Percentiles rank a stretch among this genome's conserved stretches.
Evolutionary conservation across 2,888 invertebrate species (phyloP).

Genomic region (Cylloceria caligata): DNA sequence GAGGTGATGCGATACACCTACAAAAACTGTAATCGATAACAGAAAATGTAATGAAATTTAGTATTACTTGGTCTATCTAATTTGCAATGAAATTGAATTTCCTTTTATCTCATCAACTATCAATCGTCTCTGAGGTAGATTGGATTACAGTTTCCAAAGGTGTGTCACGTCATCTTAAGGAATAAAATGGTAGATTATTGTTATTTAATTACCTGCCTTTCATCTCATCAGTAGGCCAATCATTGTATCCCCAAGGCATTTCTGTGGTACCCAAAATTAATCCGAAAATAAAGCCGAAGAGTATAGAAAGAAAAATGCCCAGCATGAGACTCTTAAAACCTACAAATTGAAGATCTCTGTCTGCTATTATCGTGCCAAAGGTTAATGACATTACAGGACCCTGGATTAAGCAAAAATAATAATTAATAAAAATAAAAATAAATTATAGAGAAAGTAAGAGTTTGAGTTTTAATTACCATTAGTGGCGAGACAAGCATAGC

Average conservation of each 20-base stretch:
- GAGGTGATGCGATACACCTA: no score
- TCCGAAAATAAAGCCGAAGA: constrained; percentile 93
- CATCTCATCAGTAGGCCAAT: constrained; percentile 94
- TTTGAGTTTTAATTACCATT: constrained; percentile 85
- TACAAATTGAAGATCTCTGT: constrained; percentile 88
- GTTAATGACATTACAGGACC: constrained; percentile 95
- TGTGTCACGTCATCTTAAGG: no score
- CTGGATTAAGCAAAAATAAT: constrained; percentile 75
- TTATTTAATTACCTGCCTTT: constrained; percentile 87
- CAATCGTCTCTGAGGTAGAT: no score
- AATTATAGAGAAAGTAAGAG: not conserved
- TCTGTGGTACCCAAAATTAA: constrained; percentile 90
- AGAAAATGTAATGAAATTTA: no score
- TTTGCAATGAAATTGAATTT: no score
- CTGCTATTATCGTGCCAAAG: constrained; percentile 92
- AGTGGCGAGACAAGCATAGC: constrained; percentile 92
- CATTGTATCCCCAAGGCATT: constrained; percentile 91
- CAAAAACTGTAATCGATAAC: no score
- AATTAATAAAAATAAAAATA: constrained; percentile 1
- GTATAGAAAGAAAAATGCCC: constrained; percentile 90
- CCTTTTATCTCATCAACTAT: no score
- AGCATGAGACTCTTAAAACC: constrained; percentile 90
- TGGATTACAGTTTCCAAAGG: no score
- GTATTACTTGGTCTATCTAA: no score
- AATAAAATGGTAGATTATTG: constrained; percentile 5